Evolutionary conservation across 2,888 invertebrate genomes (phyloP).

Genomic region (Congeria kusceri): DNA sequence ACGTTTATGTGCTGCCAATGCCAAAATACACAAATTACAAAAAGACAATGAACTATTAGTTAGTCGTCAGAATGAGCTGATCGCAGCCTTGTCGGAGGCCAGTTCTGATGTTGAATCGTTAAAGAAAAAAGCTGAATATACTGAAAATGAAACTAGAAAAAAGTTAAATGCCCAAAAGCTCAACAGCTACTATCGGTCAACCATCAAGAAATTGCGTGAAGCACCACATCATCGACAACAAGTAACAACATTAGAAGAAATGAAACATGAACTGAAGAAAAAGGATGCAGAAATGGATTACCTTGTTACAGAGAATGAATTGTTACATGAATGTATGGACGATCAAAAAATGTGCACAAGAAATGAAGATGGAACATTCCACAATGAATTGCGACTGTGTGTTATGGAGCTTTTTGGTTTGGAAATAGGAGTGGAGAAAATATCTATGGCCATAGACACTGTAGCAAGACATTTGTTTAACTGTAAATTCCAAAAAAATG

Average conservation of each 20-base stretch:
- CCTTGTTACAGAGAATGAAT: not conserved
- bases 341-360: constrained; percentile 1
- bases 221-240: no score
- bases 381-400: constrained; percentile 16
- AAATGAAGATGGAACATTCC: constrained; percentile 17
- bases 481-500: constrained; percentile 1
- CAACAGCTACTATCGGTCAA: no score
- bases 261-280: constrained; percentile 5
- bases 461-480: constrained; percentile 17
- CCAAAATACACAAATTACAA: no score
- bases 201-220: no score
- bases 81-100: no score
- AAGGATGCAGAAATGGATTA: not conserved
- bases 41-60: no score
- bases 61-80: no score
- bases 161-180: no score
- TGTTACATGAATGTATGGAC: not conserved
- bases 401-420: constrained; percentile 24
- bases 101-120: no score
- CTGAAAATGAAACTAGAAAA: no score
- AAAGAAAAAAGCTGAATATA: no score
- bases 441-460: constrained; percentile 2
- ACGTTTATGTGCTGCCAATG: no score
- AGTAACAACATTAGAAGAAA: not conserved
- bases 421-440: constrained; percentile 22